phyloP scores from a whole-genome alignment of 2,113 vertebrate species.

The Crotalus tigris region DNA sequence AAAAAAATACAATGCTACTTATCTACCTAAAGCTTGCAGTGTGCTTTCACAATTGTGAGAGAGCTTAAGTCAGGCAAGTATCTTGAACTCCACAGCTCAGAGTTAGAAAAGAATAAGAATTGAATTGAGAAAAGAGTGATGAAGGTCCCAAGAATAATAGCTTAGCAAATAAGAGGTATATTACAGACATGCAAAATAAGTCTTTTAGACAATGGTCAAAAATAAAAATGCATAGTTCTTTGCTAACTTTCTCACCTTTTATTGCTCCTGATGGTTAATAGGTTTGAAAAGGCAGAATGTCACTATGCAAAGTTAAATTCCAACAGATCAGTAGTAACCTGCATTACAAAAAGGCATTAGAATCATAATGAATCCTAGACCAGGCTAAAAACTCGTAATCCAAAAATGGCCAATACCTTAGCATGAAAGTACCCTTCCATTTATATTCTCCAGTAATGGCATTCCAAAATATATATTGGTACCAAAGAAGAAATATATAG shows the following conservation, averaged over 20 bases:
- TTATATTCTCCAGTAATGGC: not conserved
- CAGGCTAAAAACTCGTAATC: not conserved
- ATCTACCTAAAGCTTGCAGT: not conserved
- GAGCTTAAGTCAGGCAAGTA: not conserved
- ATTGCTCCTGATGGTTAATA: not conserved
- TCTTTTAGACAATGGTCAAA: not conserved
- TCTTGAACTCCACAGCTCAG: not conserved
- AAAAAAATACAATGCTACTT: not conserved
- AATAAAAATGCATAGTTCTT: not conserved
- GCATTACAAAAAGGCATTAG: not conserved
- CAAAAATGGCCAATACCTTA: not conserved
- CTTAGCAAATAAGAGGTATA: not conserved
- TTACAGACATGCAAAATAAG: not conserved
- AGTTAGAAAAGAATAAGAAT: not conserved
- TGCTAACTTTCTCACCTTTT: not conserved
- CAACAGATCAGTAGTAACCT: not conserved
- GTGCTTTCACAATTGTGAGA: not conserved
- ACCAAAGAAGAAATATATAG: not conserved
- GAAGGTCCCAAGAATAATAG: not conserved
- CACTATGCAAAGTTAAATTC: not conserved
- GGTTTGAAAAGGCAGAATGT: not conserved
- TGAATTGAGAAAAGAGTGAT: not conserved
- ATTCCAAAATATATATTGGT: not conserved
- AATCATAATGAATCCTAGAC: not conserved
- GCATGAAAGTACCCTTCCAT: not conserved